These are phyloP conservation scores for Oryctolagus cuniculus DNA, from an alignment of 2,113 vertebrate species.

Conservation along the genomic window mOryCun1.1 NC_091442.1:103405501-103406000, in stretches of 20 bases:
- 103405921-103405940: not conserved
- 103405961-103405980: not conserved
- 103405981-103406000: not conserved
- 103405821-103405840: not conserved
- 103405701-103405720: not conserved
- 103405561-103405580: not conserved
- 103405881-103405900: slow-evolving; percentile 12
- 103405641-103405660: not conserved
- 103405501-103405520: not conserved
- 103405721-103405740: not conserved
- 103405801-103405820: not conserved
- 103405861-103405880: not conserved
- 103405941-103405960: not conserved
- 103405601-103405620: not conserved
- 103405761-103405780: not conserved
- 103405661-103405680: not conserved
- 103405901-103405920: not conserved
- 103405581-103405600: not conserved
- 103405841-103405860: not conserved
- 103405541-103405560: not conserved
- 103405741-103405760: not conserved
- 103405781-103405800: not conserved
- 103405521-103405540: not conserved
- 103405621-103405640: not conserved
- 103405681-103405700: not conserved